Evolutionary conservation across 2,113 vertebrate genomes (phyloP).

Genomic region (Parus major): DNA sequence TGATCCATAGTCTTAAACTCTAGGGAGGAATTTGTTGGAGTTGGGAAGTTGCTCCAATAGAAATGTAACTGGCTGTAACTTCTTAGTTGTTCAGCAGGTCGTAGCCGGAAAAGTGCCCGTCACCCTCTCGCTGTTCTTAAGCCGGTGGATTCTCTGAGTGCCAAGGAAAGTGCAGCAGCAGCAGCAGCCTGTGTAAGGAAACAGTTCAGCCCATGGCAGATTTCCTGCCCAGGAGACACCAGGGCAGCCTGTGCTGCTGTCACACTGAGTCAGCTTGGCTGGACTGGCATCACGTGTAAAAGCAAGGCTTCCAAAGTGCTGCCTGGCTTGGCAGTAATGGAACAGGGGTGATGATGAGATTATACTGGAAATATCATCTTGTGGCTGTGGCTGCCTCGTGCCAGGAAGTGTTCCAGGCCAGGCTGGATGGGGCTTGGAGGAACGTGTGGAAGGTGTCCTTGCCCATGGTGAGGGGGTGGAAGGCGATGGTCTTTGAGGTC

Average conservation of each 20-base stretch:
- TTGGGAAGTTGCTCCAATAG: background rate
- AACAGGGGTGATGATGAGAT: background rate
- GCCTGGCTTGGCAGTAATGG: background rate
- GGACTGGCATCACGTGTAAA: accelerated
- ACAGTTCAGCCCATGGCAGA: background rate
- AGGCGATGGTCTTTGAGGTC: background rate
- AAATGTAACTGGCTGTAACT: background rate
- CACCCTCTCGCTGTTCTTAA: slow-evolving; percentile 56
- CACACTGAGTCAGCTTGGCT: background rate
- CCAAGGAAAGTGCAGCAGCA: slow-evolving; percentile 26
- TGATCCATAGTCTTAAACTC: background rate
- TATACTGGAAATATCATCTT: background rate
- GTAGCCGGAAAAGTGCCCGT: background rate
- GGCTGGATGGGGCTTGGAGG: background rate
- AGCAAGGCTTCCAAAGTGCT: background rate
- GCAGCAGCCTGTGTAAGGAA: slow-evolving; percentile 70
- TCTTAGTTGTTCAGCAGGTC: slow-evolving; percentile 54
- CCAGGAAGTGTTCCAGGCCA: background rate
- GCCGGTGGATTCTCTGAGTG: slow-evolving; percentile 28
- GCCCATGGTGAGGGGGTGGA: background rate
- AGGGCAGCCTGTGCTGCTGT: background rate
- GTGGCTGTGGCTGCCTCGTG: background rate
- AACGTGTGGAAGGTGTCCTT: background rate
- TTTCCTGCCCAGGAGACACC: background rate
- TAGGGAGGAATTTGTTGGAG: background rate